phyloP scores from a whole-genome alignment of 2,113 vertebrate species.

The Mobula birostris region DNA sequence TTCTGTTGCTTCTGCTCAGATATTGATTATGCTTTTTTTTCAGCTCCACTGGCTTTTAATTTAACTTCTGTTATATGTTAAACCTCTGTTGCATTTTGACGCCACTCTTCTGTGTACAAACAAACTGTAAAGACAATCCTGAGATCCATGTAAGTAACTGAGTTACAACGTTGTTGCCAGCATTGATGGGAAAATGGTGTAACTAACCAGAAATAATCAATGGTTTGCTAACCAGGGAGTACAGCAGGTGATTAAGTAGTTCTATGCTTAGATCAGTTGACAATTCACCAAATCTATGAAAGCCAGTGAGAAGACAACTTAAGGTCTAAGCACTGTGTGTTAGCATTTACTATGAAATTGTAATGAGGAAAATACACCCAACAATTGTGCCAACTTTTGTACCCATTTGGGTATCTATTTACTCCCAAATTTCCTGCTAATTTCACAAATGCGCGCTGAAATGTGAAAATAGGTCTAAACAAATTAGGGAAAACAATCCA shows the following conservation, averaged over 20 bases:
- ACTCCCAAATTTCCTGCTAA: not conserved
- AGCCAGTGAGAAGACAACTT: not conserved
- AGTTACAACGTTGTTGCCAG: not conserved
- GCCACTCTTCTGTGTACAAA: not conserved
- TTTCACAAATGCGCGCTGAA: not conserved
- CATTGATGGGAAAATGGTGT: not conserved
- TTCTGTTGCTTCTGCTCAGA: not conserved
- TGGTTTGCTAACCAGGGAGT: not conserved
- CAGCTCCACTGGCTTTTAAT: not conserved
- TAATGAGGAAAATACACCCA: not conserved
- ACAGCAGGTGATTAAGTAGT: not conserved
- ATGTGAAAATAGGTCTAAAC: not conserved
- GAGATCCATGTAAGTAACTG: not conserved
- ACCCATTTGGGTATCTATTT: not conserved
- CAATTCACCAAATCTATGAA: not conserved
- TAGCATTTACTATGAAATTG: not conserved
- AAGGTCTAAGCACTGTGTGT: not conserved
- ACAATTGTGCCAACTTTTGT: not conserved
- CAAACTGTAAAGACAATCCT: not conserved
- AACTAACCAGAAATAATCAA: not conserved
- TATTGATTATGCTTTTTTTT: not conserved
- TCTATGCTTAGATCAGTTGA: not conserved
- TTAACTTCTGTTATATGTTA: not conserved
- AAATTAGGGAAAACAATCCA: not conserved
- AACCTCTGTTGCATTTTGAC: not conserved